phyloP scores from a whole-genome alignment of 2,113 vertebrate species.

The Melospiza georgiana region DNA sequence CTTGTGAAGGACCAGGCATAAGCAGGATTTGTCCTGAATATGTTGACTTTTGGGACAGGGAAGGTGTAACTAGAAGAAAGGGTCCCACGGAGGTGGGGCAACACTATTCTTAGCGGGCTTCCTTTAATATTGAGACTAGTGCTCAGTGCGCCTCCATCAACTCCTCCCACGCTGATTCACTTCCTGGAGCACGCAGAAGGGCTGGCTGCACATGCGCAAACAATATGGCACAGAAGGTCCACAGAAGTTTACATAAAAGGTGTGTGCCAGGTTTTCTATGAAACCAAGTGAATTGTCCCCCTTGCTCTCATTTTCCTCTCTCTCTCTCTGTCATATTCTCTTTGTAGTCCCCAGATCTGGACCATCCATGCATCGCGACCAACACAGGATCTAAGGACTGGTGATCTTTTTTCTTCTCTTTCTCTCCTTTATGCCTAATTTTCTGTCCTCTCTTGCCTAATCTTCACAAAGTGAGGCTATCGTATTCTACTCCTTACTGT shows the following conservation, averaged over 20 bases:
- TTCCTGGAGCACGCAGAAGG: too few species aligned
- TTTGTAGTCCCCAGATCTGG: not conserved
- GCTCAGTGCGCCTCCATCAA: not conserved
- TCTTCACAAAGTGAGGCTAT: not conserved
- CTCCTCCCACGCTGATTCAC: too few species aligned
- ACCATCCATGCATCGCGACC: too few species aligned
- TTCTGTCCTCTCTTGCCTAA: not conserved
- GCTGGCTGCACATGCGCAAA: not conserved
- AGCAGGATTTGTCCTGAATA: not conserved
- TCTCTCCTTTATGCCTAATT: not conserved
- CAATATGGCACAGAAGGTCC: not conserved
- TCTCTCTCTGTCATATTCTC: not conserved
- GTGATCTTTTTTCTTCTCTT: not conserved
- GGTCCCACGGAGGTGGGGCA: accelerated
- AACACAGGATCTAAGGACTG: not conserved
- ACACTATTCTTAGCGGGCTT: not conserved
- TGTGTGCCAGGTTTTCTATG: not conserved
- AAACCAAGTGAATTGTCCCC: not conserved
- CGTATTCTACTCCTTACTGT: not conserved
- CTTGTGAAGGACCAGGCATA: not conserved
- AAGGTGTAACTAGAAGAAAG: not conserved
- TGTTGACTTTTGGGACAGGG: not conserved
- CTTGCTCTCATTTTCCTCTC: not conserved
- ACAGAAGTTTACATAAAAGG: not conserved
- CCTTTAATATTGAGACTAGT: not conserved